phyloP scores from a whole-genome alignment of 2,888 invertebrate genomes.

The Hydriomena furcata region DNA sequence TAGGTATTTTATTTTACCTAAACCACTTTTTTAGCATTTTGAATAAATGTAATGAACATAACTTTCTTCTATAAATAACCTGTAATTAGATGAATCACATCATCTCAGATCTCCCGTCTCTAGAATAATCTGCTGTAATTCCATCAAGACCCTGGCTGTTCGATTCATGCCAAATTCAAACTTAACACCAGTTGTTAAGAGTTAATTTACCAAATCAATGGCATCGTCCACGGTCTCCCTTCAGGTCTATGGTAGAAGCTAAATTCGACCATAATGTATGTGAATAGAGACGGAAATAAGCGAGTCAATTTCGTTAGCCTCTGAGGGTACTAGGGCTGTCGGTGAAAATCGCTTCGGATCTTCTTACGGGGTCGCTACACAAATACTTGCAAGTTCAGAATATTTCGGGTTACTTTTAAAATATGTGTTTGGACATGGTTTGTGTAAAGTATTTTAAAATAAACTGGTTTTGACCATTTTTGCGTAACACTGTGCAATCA shows the following conservation, averaged over 20 bases:
- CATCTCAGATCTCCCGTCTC: conserved; percentile 26
- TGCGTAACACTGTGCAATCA: no score
- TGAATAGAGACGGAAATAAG: conserved; percentile 22
- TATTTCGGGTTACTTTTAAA: no score
- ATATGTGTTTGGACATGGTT: no score
- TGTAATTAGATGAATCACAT: conserved; percentile 57
- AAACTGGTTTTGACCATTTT: no score
- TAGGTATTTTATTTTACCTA: no score
- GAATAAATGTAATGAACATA: neutral
- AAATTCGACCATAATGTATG: conserved; percentile 18
- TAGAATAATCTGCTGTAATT: conserved; percentile 54
- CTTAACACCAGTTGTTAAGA: conserved; percentile 20
- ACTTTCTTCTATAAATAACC: conserved; percentile 33
- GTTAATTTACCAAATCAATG: neutral
- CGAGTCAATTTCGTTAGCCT: conserved; percentile 19
- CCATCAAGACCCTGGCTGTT: conserved; percentile 35
- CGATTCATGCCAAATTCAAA: conserved; percentile 30
- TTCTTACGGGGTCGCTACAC: no score
- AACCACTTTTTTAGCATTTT: no score
- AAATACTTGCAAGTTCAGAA: no score
- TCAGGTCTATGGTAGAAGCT: neutral
- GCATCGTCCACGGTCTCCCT: no score
- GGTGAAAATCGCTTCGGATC: conserved; percentile 55
- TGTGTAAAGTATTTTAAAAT: no score
- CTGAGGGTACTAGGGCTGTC: conserved; percentile 46